phyloP scores from a whole-genome alignment of 2,888 invertebrate genomes.

The Alsophila aescularia region DNA sequence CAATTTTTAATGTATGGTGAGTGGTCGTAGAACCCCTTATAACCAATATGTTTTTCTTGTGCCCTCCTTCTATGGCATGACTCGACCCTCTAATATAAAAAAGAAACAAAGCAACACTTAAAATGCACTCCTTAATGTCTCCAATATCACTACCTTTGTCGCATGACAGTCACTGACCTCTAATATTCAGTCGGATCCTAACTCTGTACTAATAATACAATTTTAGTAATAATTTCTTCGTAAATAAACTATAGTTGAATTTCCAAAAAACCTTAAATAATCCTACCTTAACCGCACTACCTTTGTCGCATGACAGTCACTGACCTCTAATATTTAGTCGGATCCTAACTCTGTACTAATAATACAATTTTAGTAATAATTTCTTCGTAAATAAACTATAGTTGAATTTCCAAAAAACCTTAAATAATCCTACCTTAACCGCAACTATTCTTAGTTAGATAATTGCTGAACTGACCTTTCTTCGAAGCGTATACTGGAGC shows the following conservation, averaged over 20 bases:
- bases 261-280: too few species aligned
- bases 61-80: slow-evolving; percentile 45
- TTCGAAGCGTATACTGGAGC: slow-evolving; percentile 92
- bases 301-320: slow-evolving; percentile 46
- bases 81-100: slow-evolving; percentile 8
- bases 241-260: too few species aligned
- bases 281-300: too few species aligned
- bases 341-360: background rate
- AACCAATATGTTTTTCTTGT: slow-evolving; percentile 30
- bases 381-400: background rate
- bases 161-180: slow-evolving; percentile 42
- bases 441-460: background rate
- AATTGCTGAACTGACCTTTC: slow-evolving; percentile 84
- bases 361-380: background rate
- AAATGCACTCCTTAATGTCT: slow-evolving; percentile 12
- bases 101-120: slow-evolving; percentile 4
- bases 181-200: background rate
- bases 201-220: background rate
- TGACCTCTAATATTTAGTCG: background rate
- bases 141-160: slow-evolving; percentile 36
- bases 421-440: background rate
- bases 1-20: slow-evolving; percentile 53
- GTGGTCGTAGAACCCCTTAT: slow-evolving; percentile 59
- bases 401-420: background rate
- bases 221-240: background rate